These are phyloP conservation scores for Notarius quadriscutis DNA, from an alignment of 2,113 vertebrate genomes.

Conservation along the genomic window DNA sequence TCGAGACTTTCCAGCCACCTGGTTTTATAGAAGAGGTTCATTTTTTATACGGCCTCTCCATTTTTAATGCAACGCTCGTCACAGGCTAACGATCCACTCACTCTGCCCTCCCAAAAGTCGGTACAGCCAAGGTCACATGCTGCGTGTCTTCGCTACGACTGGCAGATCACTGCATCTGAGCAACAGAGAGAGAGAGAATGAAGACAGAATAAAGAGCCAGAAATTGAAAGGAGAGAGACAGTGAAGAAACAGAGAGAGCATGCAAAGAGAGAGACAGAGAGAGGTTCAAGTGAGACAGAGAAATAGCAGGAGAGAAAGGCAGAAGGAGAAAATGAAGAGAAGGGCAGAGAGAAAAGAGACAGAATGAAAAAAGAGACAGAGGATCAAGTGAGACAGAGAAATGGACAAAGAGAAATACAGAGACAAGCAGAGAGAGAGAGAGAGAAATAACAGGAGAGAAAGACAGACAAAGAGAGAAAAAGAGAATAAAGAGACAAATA, in stretches of 20 bases:
- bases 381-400: too few species aligned
- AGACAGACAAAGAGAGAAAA: background rate
- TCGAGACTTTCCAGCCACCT: constrained; percentile 36
- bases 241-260: background rate
- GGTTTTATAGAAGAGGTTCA: constrained; percentile 46
- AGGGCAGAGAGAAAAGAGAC: too few species aligned
- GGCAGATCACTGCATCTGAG: background rate
- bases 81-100: constrained; percentile 43
- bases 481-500: too few species aligned
- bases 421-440: background rate
- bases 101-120: constrained; percentile 25
- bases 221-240: background rate
- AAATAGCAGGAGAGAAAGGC: background rate
- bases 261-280: background rate
- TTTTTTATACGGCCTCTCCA: constrained; percentile 45
- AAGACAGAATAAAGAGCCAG: background rate
- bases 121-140: constrained; percentile 38
- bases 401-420: too few species aligned
- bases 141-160: constrained; percentile 23
- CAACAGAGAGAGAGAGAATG: background rate
- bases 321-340: background rate
- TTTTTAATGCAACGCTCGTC: constrained; percentile 42
- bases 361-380: too few species aligned
- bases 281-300: background rate
- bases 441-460: background rate